Conservation (phyloP, 2,797 vertebrate species). For the Muraenolepis orangiensis region DNA sequence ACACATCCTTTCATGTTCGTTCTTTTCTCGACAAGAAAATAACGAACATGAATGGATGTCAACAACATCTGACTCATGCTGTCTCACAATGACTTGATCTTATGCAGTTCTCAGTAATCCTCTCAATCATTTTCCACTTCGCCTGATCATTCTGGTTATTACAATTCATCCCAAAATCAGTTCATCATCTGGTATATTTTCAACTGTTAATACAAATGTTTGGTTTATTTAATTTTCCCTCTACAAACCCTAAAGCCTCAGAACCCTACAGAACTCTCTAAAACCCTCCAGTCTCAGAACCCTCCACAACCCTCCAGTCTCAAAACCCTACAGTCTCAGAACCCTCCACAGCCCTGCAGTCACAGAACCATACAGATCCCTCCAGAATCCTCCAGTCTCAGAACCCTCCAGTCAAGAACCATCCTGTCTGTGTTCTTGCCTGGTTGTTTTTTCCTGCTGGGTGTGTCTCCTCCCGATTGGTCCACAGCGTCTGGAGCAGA, state of each 20-base stretch:
- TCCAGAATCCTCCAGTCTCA: no score
- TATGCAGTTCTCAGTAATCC: no score
- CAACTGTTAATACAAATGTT: no score
- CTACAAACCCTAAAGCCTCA: background rate
- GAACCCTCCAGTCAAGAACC: slow-evolving; percentile 3
- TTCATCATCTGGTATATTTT: background rate
- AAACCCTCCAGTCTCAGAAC: background rate
- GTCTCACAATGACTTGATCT: no score
- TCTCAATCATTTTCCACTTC: no score
- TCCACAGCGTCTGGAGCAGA: slow-evolving; percentile 52
- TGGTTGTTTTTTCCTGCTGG: slow-evolving; percentile 47
- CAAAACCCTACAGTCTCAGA: background rate
- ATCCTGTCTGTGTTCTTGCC: slow-evolving; percentile 16
- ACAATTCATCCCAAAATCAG: background rate
- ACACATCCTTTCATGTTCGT: no score
- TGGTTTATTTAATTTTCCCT: no score
- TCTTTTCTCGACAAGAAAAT: no score
- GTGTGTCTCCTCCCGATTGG: slow-evolving; percentile 59
- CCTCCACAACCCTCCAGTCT: background rate
- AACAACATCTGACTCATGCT: no score
- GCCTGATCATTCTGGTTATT: no score
- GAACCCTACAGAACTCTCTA: background rate
- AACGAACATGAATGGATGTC: no score
- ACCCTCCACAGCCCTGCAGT: background rate
- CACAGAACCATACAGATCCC: no score